Conservation (phyloP, 1,140 invertebrate genomes). For the Drosophila melanogaster region DNA sequence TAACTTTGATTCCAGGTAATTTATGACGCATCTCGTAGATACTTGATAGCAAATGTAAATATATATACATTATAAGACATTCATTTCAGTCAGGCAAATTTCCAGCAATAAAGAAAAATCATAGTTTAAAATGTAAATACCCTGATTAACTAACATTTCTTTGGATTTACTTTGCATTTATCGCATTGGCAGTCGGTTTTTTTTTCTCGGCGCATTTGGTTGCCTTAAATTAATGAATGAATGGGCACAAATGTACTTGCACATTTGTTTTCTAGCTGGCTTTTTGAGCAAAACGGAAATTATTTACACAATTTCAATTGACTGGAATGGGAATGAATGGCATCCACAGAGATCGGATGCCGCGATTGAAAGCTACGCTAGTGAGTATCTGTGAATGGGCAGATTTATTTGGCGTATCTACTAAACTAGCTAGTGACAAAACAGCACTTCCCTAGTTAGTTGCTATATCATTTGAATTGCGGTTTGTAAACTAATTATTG, state of each 20-base stretch:
- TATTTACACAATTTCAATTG: slow-evolving; percentile 78
- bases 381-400: slow-evolving; percentile 45
- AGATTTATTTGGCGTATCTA: slow-evolving; percentile 33
- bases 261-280: slow-evolving; percentile 12
- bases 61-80: no score
- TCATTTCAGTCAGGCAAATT: no score
- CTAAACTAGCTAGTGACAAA: background rate
- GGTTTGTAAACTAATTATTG: no score
- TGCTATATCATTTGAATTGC: no score
- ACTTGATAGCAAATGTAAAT: no score
- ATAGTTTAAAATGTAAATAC: no score
- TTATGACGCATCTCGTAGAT: no score
- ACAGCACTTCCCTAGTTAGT: background rate
- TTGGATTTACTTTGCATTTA: slow-evolving; percentile 5
- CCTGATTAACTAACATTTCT: no score
- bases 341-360: slow-evolving; percentile 25
- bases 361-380: slow-evolving; percentile 31
- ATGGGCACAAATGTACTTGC: slow-evolving; percentile 29
- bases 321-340: slow-evolving; percentile 53
- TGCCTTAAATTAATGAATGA: slow-evolving; percentile 44
- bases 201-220: slow-evolving; percentile 38
- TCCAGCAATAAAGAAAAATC: no score
- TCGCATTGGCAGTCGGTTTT: background rate
- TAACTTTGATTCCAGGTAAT: background rate
- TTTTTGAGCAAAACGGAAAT: slow-evolving; percentile 70